phyloP scores from a whole-genome alignment of 2,797 vertebrate genomes.

The Miichthys miiuy region DNA sequence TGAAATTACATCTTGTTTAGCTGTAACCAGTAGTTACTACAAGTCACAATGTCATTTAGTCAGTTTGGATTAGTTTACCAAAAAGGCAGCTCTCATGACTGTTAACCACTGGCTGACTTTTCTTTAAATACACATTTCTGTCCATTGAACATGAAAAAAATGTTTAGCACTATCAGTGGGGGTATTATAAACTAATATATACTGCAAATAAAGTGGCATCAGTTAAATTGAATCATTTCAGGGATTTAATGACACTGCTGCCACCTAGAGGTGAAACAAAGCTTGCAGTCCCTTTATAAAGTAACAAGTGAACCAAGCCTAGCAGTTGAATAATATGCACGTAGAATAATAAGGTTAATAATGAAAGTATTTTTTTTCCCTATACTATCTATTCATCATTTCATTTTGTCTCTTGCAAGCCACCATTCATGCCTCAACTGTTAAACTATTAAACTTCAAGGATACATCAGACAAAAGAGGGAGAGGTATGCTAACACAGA shows the following conservation, averaged over 20 bases:
- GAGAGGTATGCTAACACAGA: not conserved
- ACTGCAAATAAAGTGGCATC: not conserved
- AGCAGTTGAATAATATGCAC: constrained; percentile 4
- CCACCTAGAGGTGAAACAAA: constrained; percentile 62
- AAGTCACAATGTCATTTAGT: not conserved
- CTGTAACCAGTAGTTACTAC: not conserved
- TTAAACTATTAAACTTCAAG: not conserved
- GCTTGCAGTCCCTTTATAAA: not conserved
- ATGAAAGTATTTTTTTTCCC: not conserved
- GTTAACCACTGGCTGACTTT: not conserved
- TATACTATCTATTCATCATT: not conserved
- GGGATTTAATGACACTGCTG: constrained; percentile 58
- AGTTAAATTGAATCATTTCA: constrained; percentile 13
- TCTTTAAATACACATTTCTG: not conserved
- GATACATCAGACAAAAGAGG: not conserved
- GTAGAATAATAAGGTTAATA: constrained; percentile 7
- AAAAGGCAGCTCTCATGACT: not conserved
- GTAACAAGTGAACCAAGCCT: not conserved
- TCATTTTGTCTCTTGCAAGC: not conserved
- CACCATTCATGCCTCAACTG: not conserved
- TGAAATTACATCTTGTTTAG: constrained; percentile 1
- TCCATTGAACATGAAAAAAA: not conserved
- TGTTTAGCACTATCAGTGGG: not conserved
- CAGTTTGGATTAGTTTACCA: constrained; percentile 1
- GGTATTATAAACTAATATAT: not conserved